Base-by-base conservation (phyloP, 2,113 vertebrate species). In the Strix uralensis region DNA sequence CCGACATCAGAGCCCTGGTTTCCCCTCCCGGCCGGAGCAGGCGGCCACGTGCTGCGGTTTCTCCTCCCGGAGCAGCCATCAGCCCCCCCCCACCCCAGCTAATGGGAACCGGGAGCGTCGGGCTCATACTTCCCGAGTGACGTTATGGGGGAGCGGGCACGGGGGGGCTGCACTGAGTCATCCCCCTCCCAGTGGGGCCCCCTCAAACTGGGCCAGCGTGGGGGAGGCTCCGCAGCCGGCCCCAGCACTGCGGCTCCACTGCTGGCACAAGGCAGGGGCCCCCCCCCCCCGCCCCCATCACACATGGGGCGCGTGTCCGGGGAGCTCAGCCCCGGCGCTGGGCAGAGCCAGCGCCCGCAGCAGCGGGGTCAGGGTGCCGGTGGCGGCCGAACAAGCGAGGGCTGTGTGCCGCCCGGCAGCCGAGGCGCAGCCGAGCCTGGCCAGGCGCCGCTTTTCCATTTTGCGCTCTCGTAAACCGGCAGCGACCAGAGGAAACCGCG, bases 51-150 rank as follows among this genome's bases (percentile, higher is more conserved):
- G 47, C 89, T 86, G 96, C 1, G 81, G 94, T 96, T 96, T 80
- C 57, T 94, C 36, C 86, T 46, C 81, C 55, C 1, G 49, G 58
- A 79, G 79, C 91, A 77, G 88, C 81, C 82, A 25, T 25, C 54
- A 19, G 52, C 36, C n/a, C 78, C 70, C 77, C 70, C 19, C 58
- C 40, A 40, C 40, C 32, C n/a, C 10, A 11, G 36, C 87, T 84
- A 84, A 91, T 86, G 71, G 81, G 95, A 93, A 79, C 34, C 1
- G 74, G 92, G 84, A 94, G 70, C n/a, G 1, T 3, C 17, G 82
- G 94, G 91, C 65, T 61, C 92, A 96, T 97, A 95, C 58, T 94
- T 97, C 95, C 92, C 18, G 46, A 90, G 80, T 96, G 96, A 96
- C 80, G 95, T 94, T 59, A 81, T 81, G 90, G 83, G 84, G 94